Evolutionary conservation across 2,888 invertebrate species (phyloP).

Genomic region (Plemyria rubiginata): DNA sequence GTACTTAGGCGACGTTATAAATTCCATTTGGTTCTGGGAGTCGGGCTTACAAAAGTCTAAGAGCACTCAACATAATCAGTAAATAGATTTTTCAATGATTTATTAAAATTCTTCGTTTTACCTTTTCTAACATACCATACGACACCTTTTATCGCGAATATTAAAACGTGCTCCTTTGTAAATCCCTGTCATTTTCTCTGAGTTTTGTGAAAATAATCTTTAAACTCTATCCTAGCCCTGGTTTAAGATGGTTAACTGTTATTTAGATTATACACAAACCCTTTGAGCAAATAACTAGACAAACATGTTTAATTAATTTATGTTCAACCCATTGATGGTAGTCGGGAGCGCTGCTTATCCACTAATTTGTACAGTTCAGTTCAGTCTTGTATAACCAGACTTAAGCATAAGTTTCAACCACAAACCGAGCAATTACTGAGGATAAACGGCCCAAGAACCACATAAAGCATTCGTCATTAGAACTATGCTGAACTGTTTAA

Average conservation of each 20-base stretch:
- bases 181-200: constrained; percentile 11
- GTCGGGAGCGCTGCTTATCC: constrained; percentile 25
- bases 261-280: constrained; percentile 3
- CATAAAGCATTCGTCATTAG: constrained; percentile 31
- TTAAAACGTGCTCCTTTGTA: constrained; percentile 20
- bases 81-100: constrained; percentile 51
- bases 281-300: constrained; percentile 15
- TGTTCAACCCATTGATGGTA: constrained; percentile 5
- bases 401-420: constrained; percentile 35
- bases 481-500: constrained; percentile 25
- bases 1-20: constrained; percentile 50
- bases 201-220: constrained; percentile 31
- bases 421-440: constrained; percentile 42
- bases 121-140: constrained; percentile 32
- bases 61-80: constrained; percentile 48
- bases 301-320: constrained; percentile 20
- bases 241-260: neutral
- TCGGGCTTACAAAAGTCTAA: constrained; percentile 51
- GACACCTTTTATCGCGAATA: constrained; percentile 27
- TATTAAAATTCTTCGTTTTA: constrained; percentile 46
- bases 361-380: constrained; percentile 37
- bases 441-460: constrained; percentile 37
- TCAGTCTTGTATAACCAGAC: constrained; percentile 38
- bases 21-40: constrained; percentile 50
- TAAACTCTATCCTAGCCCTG: neutral